Base-by-base conservation (phyloP, 2,888 invertebrate species). In the Thecocarcelia acutangulata region DNA sequence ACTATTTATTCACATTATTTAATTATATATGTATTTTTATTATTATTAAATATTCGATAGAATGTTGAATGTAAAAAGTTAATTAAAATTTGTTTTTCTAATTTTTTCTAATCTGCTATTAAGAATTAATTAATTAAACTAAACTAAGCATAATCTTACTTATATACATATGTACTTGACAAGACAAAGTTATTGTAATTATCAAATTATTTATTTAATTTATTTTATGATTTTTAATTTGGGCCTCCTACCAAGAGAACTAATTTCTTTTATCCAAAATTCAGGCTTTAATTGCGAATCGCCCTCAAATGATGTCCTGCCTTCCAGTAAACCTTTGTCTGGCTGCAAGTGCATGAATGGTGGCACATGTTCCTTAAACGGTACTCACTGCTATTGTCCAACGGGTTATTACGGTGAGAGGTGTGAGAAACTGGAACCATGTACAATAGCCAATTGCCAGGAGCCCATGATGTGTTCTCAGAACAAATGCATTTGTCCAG, bases 231-330 rank as follows among this genome's bases (percentile, higher is more conserved):
- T 21, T 37, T 37, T 37, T 17, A 11, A 15, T 4, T 48, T 11
- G 1, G 15, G n/a, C n/a, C n/a, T n/a, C n/a, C n/a, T 42, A 1
- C 3, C 6, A 28, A 50, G n/a, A 11, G 8, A 17, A 48, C 19
- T 24, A 28, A 68, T 15, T 17, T 28, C 3, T 21, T 15, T 48
- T 6, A 40, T 61, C 15, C 28, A n/a, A 12, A 58, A 40, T 58
- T 74, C 64, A 91, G 91, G 91, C 85, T 88, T 87, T 86, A 90
- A 90, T 83, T 91, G 91, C 68, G 91, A 91, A 84, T 85, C 86
- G 78, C 86, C 88, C 50, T 83, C 86, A 9, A 84, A 86, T 52
- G 85, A 84, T 78, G 82, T 77, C 0, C 24, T 74, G 42, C 54
- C 80, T 1, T 72, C 52, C 46, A 66, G 69, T 19, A 64, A 72